Conservation (phyloP, 2,113 vertebrate genomes). For the Alces alces region DNA sequence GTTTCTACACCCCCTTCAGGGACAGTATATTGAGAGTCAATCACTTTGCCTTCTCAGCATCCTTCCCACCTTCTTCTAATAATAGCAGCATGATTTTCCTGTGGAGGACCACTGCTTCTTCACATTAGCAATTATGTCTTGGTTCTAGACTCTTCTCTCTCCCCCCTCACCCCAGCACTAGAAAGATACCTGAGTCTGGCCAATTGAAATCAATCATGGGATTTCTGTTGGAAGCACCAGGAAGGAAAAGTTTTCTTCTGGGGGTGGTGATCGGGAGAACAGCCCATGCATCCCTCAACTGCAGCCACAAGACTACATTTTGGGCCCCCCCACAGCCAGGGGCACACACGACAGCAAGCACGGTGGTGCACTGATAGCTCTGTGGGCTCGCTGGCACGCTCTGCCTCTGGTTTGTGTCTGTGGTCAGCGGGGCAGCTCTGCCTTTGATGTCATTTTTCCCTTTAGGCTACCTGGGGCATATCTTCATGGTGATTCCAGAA, state of each 20-base stretch:
- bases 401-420: neutral
- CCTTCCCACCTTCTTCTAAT: neutral
- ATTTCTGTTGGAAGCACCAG: neutral
- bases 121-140: neutral
- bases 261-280: neutral
- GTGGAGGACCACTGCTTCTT: neutral
- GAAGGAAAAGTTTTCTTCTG: neutral
- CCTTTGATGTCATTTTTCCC: neutral
- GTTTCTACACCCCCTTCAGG: neutral
- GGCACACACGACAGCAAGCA: neutral
- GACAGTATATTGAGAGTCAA: neutral
- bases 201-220: neutral
- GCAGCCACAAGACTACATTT: neutral
- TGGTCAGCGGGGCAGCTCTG: no score
- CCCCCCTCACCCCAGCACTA: neutral
- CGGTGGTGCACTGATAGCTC: rapidly evolving
- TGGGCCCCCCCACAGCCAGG: rapidly evolving
- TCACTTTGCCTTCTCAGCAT: neutral
- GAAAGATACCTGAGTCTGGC: neutral
- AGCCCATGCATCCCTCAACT: neutral
- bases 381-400: rapidly evolving
- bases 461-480: rapidly evolving
- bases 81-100: neutral
- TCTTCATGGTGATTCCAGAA: neutral
- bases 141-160: neutral